Percentiles rank a stretch among this genome's conserved stretches.
These are phyloP conservation scores for Acleris cristana DNA, from an alignment of 2,888 invertebrate genomes.

Conservation along the genomic window DNA sequence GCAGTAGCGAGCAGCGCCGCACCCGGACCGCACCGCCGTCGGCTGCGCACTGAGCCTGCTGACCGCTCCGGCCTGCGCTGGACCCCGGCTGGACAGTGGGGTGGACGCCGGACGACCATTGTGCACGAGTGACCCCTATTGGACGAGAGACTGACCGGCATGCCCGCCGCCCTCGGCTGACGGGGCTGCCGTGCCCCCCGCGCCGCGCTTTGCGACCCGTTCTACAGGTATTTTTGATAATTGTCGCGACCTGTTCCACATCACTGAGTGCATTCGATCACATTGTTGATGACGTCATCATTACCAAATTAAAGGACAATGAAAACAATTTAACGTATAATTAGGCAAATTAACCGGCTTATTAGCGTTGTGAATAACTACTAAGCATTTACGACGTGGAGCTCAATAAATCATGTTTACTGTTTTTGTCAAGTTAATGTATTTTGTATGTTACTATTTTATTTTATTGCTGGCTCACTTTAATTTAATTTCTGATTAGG, in stretches of 20 bases:
- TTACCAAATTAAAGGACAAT: slow-evolving; percentile 20
- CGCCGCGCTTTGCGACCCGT: slow-evolving; percentile 70
- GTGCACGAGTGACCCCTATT: slow-evolving; percentile 75
- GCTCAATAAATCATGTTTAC: slow-evolving; percentile 29
- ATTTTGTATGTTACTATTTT: slow-evolving; percentile 28
- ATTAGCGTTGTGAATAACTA: slow-evolving; percentile 12
- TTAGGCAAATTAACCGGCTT: slow-evolving; percentile 14
- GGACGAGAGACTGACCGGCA: slow-evolving; percentile 71
- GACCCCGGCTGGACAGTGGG: slow-evolving; percentile 53
- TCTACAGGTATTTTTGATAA: slow-evolving; percentile 72
- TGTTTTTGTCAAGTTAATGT: slow-evolving; percentile 29
- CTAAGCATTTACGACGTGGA: slow-evolving; percentile 17
- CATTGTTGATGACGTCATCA: slow-evolving; percentile 15
- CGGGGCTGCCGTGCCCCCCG: slow-evolving; percentile 73
- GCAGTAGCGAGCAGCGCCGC: slow-evolving; percentile 77
- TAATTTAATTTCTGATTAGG: slow-evolving; percentile 13
- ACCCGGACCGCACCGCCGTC: slow-evolving; percentile 77
- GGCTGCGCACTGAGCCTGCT: slow-evolving; percentile 52
- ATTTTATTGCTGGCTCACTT: slow-evolving; percentile 23
- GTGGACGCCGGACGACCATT: slow-evolving; percentile 68
- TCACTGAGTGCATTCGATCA: slow-evolving; percentile 15
- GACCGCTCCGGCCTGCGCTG: slow-evolving; percentile 55
- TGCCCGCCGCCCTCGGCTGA: slow-evolving; percentile 73
- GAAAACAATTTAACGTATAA: slow-evolving; percentile 18
- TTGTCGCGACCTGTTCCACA: slow-evolving; percentile 51